Conservation (phyloP, 2,888 invertebrate species). For the Drosophila pseudotakahashii region DNA sequence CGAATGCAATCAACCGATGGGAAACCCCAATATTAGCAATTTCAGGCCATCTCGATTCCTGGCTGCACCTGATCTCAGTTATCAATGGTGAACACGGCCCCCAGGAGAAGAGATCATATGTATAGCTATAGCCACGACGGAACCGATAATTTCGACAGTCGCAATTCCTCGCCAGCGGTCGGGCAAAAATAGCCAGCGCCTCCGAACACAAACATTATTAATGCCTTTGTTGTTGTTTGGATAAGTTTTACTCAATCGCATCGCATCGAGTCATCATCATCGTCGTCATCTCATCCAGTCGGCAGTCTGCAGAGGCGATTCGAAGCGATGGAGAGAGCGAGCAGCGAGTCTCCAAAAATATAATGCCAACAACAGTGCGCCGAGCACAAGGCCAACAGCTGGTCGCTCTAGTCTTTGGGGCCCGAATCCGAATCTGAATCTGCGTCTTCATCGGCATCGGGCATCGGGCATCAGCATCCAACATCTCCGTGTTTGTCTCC, state of each 20-base stretch:
- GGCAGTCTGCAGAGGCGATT: slow-evolving; percentile 27
- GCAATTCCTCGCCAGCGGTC: slow-evolving; percentile 30
- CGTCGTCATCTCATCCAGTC: slow-evolving; percentile 4
- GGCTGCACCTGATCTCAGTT: slow-evolving; percentile 47
- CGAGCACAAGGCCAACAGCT: slow-evolving; percentile 54
- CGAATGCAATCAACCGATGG: slow-evolving; percentile 19
- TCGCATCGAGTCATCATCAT: slow-evolving; percentile 49
- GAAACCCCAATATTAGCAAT: slow-evolving; percentile 23
- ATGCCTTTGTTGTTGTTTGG: slow-evolving; percentile 51
- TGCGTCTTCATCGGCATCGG: slow-evolving; percentile 38
- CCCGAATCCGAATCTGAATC: slow-evolving; percentile 30
- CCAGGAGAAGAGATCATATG: slow-evolving; percentile 7
- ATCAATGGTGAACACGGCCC: slow-evolving; percentile 24
- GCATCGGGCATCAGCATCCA: slow-evolving; percentile 33
- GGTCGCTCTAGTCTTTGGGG: slow-evolving; percentile 48
- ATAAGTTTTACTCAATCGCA: slow-evolving; percentile 55
- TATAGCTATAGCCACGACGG: slow-evolving; percentile 5
- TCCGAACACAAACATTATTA: slow-evolving; percentile 44
- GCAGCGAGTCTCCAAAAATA: slow-evolving; percentile 40
- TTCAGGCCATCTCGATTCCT: slow-evolving; percentile 18
- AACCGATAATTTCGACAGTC: slow-evolving; percentile 37
- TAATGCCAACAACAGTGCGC: slow-evolving; percentile 41
- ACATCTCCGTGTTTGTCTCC: slow-evolving; percentile 28
- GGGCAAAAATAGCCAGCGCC: slow-evolving; percentile 49
- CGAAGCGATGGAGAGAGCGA: slow-evolving; percentile 32